Evolutionary conservation across 2,797 vertebrate genomes (phyloP).

Genomic region (Xiphophorus birchmanni): DNA sequence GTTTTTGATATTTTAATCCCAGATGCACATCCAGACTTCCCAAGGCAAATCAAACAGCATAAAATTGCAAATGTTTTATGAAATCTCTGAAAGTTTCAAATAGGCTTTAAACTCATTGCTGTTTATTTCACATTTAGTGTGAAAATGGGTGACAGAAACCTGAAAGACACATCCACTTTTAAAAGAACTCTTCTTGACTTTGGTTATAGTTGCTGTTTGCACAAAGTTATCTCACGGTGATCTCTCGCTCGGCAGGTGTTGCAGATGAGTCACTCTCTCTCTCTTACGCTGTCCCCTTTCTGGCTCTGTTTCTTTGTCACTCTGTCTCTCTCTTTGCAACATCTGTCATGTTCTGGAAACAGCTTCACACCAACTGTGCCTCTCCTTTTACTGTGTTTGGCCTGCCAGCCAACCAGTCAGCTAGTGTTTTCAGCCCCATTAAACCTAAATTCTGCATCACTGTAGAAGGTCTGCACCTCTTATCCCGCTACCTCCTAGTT

Average conservation of each 20-base stretch:
- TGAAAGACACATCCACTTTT: slow-evolving; percentile 32
- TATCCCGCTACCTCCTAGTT: slow-evolving; percentile 59
- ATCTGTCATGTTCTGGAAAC: slow-evolving; percentile 75
- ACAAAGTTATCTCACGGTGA: slow-evolving; percentile 65
- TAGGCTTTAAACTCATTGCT: slow-evolving; percentile 28
- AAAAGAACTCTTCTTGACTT: slow-evolving; percentile 72
- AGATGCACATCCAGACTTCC: background rate
- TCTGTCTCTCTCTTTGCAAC: slow-evolving; percentile 50
- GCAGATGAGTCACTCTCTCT: slow-evolving; percentile 60
- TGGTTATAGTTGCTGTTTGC: slow-evolving; percentile 65
- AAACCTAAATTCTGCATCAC: slow-evolving; percentile 71
- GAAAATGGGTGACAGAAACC: background rate
- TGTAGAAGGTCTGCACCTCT: slow-evolving; percentile 56
- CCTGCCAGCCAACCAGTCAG: slow-evolving; percentile 70
- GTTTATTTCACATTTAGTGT: slow-evolving; percentile 9
- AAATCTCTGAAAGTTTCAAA: slow-evolving; percentile 21
- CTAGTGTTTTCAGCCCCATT: slow-evolving; percentile 75
- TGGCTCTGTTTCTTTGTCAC: slow-evolving; percentile 33
- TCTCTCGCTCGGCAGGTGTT: slow-evolving; percentile 65
- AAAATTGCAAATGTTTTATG: slow-evolving; percentile 8
- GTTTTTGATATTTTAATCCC: background rate
- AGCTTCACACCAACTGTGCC: slow-evolving; percentile 71
- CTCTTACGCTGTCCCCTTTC: slow-evolving; percentile 17
- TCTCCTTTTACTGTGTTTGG: slow-evolving; percentile 55
- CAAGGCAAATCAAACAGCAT: background rate